These are phyloP conservation scores for Brachionus koreanus DNA, from an alignment of 1,140 invertebrate genomes.

Conservation along the genomic window DNA sequence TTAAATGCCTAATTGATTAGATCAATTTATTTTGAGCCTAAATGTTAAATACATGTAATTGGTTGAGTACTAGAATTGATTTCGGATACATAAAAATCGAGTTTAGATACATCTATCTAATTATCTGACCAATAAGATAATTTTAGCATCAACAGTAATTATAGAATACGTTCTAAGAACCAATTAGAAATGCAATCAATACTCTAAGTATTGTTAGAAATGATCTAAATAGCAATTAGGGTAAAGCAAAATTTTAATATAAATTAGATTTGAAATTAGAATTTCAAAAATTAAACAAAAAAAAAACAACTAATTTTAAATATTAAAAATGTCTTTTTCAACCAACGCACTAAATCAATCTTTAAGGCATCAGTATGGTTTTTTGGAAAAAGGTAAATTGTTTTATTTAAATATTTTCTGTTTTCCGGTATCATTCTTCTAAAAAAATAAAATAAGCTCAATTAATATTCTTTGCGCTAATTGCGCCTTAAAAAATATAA, in stretches of 20 bases:
- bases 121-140: slow-evolving; percentile 13
- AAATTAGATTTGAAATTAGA: neutral
- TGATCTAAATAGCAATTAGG: neutral
- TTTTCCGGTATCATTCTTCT: slow-evolving; percentile 6
- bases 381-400: neutral
- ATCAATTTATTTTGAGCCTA: neutral
- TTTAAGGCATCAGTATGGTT: neutral
- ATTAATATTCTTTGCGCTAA: slow-evolving; percentile 26
- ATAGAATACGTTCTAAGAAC: slow-evolving; percentile 7
- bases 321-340: neutral
- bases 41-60: slow-evolving; percentile 22
- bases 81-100: slow-evolving; percentile 24
- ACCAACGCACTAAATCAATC: neutral
- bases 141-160: neutral
- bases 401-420: neutral
- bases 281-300: neutral
- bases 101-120: slow-evolving; percentile 27
- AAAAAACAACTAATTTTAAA: neutral
- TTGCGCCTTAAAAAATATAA: slow-evolving; percentile 13
- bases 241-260: neutral
- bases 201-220: neutral
- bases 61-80: neutral
- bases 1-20: neutral
- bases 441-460: slow-evolving; percentile 5
- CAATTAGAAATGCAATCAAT: slow-evolving; percentile 11